Evolutionary conservation across 2,113 vertebrate species (phyloP), one percentile per base, ranked within the genome.

Genomic region (Campylomormyrus numenius): DNA sequence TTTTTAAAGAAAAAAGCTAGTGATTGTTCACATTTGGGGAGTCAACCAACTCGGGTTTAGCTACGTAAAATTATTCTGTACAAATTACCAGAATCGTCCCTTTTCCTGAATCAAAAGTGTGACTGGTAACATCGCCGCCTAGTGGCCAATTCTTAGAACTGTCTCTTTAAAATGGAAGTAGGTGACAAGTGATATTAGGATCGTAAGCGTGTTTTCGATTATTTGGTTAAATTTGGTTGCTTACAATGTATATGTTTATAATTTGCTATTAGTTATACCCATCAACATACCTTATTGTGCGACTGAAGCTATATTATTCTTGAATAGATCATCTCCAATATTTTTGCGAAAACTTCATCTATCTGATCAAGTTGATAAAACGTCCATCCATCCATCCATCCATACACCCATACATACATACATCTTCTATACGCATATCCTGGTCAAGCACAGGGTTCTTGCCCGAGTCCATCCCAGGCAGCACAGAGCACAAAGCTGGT

Each of bases 91-190:
- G 3, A 21, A 83, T 45, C 35, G 21, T 45, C 8, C 19, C 8
- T 19, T 45, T 85, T 48, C 46, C 21, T 3, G 24, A 42, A 45
- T 21, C n/a, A 48, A 19, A 21, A 45, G 8, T 11, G 24, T 46
- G 83, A 42, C 83, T 87, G 85, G 17, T 89, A 27, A 62, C 85
- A 89, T 27, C 89, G 19, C 92, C 91, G 88, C 88, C 91, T 92
- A 88, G 91, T 89, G 92, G 89, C 58, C 88, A 50, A 88, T n/a
- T 56, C 2, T 21, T 24, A 24, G 5, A n/a, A 85, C 8, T 24
- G 46, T 5, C 3, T n/a, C 45, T 24, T 80, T 19, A 39, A 42
- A 77, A 42, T 39, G 74, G 13, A 77, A 19, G 83, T 48, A 42
- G 17, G 45, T 9, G 42, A 24, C 19, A 48, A 85, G 83, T 24